A percentile compares a stretch with the other conserved stretches of the same genome.
These are phyloP conservation scores for Dryococelus australis DNA, from an alignment of 2,888 invertebrate genomes.

Conservation along the genomic window DNA sequence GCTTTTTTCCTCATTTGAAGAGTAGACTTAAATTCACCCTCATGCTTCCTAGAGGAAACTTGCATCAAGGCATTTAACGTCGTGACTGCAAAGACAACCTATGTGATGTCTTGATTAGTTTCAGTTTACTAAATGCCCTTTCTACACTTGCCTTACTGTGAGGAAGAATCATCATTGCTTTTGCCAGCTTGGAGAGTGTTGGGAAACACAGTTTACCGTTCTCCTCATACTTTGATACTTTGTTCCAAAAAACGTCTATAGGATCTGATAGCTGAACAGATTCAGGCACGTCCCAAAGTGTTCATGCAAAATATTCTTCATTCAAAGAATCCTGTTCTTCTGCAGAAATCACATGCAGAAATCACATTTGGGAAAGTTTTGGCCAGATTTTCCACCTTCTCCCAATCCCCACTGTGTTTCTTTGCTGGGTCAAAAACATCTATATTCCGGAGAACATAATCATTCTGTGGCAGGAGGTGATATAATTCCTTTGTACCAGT, in stretches of 20 bases:
- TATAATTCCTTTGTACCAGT: constrained; percentile 23
- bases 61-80: constrained; percentile 18
- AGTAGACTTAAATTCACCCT: no score
- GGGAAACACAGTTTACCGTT: neutral
- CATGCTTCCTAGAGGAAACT: neutral
- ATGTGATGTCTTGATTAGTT: constrained; percentile 11
- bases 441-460: constrained; percentile 11
- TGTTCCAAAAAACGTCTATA: constrained; percentile 9
- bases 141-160: constrained; percentile 23
- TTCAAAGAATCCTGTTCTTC: neutral
- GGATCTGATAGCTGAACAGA: neutral
- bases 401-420: constrained; percentile 20
- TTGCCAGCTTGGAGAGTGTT: neutral
- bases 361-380: constrained; percentile 28
- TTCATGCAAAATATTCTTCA: neutral
- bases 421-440: constrained; percentile 11
- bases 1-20: no score
- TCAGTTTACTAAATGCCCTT: no score
- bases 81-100: neutral
- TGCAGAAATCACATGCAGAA: no score
- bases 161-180: neutral
- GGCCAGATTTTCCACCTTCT: constrained; percentile 18
- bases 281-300: neutral
- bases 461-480: constrained; percentile 1
- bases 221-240: constrained; percentile 6